phyloP scores from a whole-genome alignment of 1,140 invertebrate genomes.

The Drosophila nasuta region DNA sequence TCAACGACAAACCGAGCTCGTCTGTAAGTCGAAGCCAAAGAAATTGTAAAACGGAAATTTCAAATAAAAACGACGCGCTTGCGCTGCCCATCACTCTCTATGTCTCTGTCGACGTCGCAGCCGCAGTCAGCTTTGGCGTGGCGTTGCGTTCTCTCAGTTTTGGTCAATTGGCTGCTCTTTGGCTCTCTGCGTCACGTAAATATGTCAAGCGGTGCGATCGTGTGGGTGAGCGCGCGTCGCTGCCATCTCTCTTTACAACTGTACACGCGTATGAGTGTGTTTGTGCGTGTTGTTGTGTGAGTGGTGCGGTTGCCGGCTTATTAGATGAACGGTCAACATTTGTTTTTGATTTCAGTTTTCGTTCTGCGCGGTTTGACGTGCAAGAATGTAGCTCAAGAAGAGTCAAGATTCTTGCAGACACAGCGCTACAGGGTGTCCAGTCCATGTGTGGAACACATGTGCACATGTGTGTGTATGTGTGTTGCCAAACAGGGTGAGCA shows the following conservation, averaged over 20 bases:
- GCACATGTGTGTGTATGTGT: conserved; percentile 9
- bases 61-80: conserved; percentile 65
- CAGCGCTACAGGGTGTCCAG: conserved; percentile 55
- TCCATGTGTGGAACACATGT: conserved; percentile 44
- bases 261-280: neutral
- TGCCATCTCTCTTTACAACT: conserved; percentile 15
- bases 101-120: conserved; percentile 15
- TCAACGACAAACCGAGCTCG: conserved; percentile 33
- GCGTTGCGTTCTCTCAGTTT: conserved; percentile 30
- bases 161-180: conserved; percentile 46
- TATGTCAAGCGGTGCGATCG: conserved; percentile 62
- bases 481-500: conserved; percentile 39
- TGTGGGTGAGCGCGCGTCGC: conserved; percentile 55
- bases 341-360: conserved; percentile 57
- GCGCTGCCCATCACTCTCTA: conserved; percentile 30
- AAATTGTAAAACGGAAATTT: conserved; percentile 72
- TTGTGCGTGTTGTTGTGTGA: conserved; percentile 10
- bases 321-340: conserved; percentile 64
- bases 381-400: conserved; percentile 59
- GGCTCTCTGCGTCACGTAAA: conserved; percentile 62
- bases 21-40: conserved; percentile 46
- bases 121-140: conserved; percentile 6
- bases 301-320: conserved; percentile 50
- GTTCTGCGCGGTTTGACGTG: conserved; percentile 56
- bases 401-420: conserved; percentile 19